These are phyloP conservation scores for Mormyrus hasselquistii DNA, from an alignment of 2,797 vertebrate species.

Conservation along the genomic window DNA sequence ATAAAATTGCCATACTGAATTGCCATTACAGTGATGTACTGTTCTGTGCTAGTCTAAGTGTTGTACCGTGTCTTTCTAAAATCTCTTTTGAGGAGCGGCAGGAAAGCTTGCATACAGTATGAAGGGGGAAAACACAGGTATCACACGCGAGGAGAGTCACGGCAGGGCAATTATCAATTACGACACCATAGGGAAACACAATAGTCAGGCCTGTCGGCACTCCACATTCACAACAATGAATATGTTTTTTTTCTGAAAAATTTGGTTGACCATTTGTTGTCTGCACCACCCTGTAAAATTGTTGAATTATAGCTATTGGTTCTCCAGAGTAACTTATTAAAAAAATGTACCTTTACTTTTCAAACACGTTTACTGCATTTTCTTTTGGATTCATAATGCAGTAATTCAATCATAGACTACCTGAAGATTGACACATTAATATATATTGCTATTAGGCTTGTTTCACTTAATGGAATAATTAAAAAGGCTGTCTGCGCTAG, in stretches of 20 bases:
- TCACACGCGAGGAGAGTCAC: not conserved
- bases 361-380: not conserved
- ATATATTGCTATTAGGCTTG: not conserved
- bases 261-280: not conserved
- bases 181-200: not conserved
- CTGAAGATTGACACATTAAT: conserved; percentile 7
- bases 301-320: not conserved
- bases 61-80: not conserved
- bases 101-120: not conserved
- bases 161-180: not conserved
- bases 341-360: not conserved
- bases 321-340: conserved; percentile 1
- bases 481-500: not conserved
- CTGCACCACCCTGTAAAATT: not conserved
- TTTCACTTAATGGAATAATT: not conserved
- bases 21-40: not conserved
- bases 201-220: not conserved
- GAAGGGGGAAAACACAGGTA: not conserved
- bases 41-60: not conserved
- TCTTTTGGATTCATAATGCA: not conserved
- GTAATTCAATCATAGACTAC: not conserved
- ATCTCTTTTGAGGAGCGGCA: not conserved
- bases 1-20: not conserved
- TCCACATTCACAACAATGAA: not conserved
- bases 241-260: not conserved